Base-by-base conservation (phyloP, 1,140 invertebrate genomes). In the Drosophila navojoa region DNA sequence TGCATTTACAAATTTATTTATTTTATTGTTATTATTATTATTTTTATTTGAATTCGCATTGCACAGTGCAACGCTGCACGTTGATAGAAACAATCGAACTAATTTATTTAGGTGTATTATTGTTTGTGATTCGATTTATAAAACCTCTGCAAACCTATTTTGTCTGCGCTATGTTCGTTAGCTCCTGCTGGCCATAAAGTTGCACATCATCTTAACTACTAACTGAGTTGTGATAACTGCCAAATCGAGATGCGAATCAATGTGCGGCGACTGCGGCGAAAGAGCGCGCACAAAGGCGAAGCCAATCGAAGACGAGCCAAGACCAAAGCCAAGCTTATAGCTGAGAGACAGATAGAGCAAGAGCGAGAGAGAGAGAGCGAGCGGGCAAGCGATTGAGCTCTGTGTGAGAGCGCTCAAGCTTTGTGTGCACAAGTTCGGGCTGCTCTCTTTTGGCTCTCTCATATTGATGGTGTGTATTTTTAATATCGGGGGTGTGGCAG, bases 401-500 rank as follows among this genome's bases (percentile, higher is more conserved):
- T 45, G 42, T 16, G 15, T 16, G 42, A 45, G 19, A 60, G 55
- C 52, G 55, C n/a, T 22, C 15, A 54, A 60, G 63, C 70, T 67
- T 49, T 35, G 38, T 22, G 9, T 35, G 4, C 16, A 40, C 40
- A 55, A 40, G 53, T 55, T 60, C 44, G 15, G 29, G 29, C 42
- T 10, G 44, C 38, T 32, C 49, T 53, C 49, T 54, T 13, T 38
- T 11, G 25, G 47, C 55, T n/a, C 32, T 32, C 22, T 68, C 16
- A 22, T 66, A 45, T 61, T 70, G 67, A 69, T 54, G 54, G 66
- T 54, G 50, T 64, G 11, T 45, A 53, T 71, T 59, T 59, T 72
- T 59, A 60, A 68, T 68, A 68, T 54, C 13, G 64, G 58, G 57
- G 71, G 71, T 45, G 71, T 73, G 71, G 71, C 71, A 62, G 57